These are phyloP conservation scores for Mobula hypostoma DNA, from an alignment of 2,113 vertebrate genomes.

Conservation along the genomic window DNA sequence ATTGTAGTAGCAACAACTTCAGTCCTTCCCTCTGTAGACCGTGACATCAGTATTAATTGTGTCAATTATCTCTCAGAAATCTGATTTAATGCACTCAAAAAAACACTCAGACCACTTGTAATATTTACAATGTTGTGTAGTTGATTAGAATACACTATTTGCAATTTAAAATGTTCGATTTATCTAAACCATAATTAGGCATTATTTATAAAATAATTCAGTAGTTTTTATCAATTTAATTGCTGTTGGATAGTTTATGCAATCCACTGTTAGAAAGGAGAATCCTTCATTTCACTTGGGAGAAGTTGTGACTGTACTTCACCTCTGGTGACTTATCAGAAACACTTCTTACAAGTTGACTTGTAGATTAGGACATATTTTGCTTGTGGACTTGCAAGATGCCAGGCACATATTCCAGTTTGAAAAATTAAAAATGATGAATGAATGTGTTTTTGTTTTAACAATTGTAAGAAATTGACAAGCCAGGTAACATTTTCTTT, in stretches of 20 bases:
- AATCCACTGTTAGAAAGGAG: not conserved
- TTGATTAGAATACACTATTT: constrained; percentile 6
- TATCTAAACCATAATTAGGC: constrained; percentile 4
- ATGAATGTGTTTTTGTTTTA: not conserved
- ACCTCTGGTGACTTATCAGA: not conserved
- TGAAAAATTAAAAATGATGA: not conserved
- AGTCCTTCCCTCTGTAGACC: not conserved
- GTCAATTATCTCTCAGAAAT: not conserved
- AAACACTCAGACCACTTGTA: not conserved
- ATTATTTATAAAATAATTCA: not conserved
- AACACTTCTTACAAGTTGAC: constrained; percentile 10
- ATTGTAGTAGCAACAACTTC: not conserved
- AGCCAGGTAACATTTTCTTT: not conserved
- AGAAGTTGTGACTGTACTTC: not conserved
- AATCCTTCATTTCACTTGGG: not conserved
- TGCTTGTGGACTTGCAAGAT: not conserved
- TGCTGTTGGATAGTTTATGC: not conserved
- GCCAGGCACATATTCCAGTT: not conserved
- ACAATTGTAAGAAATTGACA: not conserved
- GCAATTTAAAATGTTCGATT: not conserved
- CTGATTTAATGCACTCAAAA: not conserved
- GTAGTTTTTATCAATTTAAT: not conserved
- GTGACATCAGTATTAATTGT: not conserved
- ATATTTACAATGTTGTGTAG: not conserved
- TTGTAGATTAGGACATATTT: not conserved